Conservation (phyloP, 2,797 vertebrate genomes). For the Phalanger gymnotis region DNA sequence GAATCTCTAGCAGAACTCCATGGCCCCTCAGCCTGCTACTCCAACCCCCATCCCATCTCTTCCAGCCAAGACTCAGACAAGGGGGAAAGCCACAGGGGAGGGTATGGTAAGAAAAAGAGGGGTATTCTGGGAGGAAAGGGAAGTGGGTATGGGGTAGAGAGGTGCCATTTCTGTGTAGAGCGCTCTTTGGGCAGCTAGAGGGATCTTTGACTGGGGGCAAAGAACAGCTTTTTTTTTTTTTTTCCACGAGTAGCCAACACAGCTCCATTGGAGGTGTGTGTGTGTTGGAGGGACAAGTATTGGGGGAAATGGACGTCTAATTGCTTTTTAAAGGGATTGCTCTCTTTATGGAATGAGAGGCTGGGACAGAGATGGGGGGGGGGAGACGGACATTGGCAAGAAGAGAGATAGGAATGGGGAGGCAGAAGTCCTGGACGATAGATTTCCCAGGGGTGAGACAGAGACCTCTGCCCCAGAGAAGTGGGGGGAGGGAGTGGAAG, state of each 20-base stretch:
- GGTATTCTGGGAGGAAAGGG: not conserved
- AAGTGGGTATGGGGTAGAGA: not conserved
- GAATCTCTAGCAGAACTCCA: slow-evolving; percentile 69
- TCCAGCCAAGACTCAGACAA: slow-evolving; percentile 66
- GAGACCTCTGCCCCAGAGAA: not conserved
- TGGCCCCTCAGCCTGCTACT: slow-evolving; percentile 70
- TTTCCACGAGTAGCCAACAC: not conserved
- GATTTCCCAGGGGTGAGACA: not conserved
- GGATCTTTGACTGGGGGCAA: not conserved
- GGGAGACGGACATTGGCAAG: not conserved
- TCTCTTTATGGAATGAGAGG: not conserved
- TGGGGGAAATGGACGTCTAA: not conserved
- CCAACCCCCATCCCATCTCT: slow-evolving; percentile 49
- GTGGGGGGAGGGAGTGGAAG: not conserved
- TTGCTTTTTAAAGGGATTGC: not conserved
- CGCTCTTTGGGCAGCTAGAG: not conserved
- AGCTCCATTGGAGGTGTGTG: not conserved
- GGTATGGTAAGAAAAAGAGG: not conserved
- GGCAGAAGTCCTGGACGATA: not conserved
- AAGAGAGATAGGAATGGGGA: not conserved
- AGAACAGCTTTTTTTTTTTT: not conserved
- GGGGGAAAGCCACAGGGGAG: slow-evolving; percentile 66
- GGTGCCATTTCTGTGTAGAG: not conserved
- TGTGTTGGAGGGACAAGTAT: not conserved
- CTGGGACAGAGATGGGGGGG: not conserved